A percentile compares a stretch with the other conserved stretches of the same genome.
Evolutionary conservation across 2,113 vertebrate genomes (phyloP).

Genomic region (Gallinago paraguaiae): DNA sequence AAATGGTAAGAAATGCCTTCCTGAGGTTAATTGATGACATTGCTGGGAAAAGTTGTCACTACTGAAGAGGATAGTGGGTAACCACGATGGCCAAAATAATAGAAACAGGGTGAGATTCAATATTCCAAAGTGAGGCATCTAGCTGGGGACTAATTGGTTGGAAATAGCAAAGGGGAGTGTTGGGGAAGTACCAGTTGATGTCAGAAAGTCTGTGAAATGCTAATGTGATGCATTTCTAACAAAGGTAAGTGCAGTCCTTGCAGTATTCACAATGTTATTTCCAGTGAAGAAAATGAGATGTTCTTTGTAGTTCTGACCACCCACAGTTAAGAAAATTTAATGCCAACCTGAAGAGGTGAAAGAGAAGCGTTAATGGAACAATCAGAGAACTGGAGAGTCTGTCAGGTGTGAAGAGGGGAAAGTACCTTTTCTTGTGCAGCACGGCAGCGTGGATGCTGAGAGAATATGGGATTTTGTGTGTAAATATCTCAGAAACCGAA

Average conservation of each 20-base stretch:
- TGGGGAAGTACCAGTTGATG: neutral
- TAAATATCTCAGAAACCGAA: neutral
- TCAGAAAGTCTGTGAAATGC: conserved; percentile 32
- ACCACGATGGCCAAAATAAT: neutral
- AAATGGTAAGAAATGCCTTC: neutral
- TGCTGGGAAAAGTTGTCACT: neutral
- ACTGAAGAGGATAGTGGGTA: neutral
- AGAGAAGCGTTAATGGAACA: neutral
- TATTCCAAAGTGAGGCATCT: neutral
- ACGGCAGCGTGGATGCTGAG: neutral
- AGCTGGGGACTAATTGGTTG: neutral
- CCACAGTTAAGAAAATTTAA: neutral
- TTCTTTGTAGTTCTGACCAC: neutral
- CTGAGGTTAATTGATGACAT: neutral
- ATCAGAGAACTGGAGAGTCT: neutral
- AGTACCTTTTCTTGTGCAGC: neutral
- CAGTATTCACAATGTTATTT: neutral
- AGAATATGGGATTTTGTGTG: neutral
- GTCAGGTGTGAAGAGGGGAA: neutral
- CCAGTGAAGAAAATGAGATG: neutral
- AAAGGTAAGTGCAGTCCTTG: neutral
- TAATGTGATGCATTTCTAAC: neutral
- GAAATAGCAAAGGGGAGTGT: neutral
- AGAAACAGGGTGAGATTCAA: neutral
- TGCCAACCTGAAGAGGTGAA: neutral